phyloP scores from a whole-genome alignment of 2,113 vertebrate species.

The Pachyramphus minor region DNA sequence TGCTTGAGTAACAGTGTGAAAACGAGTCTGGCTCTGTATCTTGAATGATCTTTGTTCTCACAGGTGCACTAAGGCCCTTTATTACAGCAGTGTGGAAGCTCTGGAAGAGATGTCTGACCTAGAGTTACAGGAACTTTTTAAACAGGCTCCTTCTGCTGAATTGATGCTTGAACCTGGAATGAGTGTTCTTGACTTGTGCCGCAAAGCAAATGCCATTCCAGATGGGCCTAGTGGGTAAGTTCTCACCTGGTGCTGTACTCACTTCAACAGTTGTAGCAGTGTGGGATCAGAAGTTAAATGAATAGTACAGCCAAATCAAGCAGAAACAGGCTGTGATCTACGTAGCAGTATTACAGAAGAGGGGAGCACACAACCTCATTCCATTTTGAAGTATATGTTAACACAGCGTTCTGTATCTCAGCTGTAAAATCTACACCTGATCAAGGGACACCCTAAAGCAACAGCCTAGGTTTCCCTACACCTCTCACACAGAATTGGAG shows the following conservation, averaged over 20 bases:
- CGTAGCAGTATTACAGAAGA: not conserved
- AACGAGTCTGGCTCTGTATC: not conserved
- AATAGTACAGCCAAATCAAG: not conserved
- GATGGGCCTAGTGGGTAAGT: constrained; percentile 87
- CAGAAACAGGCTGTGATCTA: not conserved
- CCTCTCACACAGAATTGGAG: not conserved
- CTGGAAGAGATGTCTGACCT: constrained; percentile 89
- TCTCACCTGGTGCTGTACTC: not conserved
- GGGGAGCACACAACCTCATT: not conserved
- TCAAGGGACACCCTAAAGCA: not conserved
- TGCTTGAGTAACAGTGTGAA: not conserved
- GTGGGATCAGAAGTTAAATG: not conserved
- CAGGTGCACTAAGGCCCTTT: constrained; percentile 89
- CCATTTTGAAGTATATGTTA: not conserved
- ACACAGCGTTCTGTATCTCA: not conserved
- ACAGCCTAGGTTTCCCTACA: not conserved
- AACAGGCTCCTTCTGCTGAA: constrained; percentile 87
- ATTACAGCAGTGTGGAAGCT: constrained; percentile 80
- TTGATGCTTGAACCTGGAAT: constrained; percentile 88
- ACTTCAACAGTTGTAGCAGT: not conserved
- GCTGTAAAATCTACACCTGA: not conserved
- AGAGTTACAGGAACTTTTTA: constrained; percentile 90
- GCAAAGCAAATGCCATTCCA: constrained; percentile 83
- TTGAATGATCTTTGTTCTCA: not conserved
- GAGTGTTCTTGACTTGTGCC: constrained; percentile 85